These are phyloP conservation scores for Nemapogon koenigi DNA, from an alignment of 2,888 invertebrate species.

Conservation along the genomic window DNA sequence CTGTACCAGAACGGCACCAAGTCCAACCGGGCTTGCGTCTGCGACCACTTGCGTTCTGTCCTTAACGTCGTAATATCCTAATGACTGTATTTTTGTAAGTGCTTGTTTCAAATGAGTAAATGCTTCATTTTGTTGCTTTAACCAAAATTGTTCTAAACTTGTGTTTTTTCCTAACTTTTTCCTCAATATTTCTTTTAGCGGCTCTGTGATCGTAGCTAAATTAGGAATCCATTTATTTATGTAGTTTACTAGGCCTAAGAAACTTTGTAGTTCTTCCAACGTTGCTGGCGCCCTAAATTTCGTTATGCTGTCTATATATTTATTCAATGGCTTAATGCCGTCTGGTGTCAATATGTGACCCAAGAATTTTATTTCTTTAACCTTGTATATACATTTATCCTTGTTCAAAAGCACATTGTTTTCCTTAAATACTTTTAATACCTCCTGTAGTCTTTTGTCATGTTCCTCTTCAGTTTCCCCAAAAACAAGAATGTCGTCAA, in stretches of 20 bases:
- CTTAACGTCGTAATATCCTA: constrained; percentile 23
- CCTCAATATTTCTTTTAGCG: constrained; percentile 4
- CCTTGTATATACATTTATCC: constrained; percentile 24
- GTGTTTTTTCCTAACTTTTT: constrained; percentile 10
- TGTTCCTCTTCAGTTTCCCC: constrained; percentile 22
- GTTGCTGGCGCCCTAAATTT: constrained; percentile 20
- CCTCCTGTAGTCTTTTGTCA: constrained; percentile 20
- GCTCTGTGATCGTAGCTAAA: constrained; percentile 7
- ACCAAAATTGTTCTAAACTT: too few relatives aligned
- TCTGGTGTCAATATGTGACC: constrained; percentile 21
- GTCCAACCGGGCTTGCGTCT: constrained; percentile 27
- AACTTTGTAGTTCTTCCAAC: constrained; percentile 20
- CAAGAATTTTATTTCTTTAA: constrained; percentile 20
- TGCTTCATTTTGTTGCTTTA: too few relatives aligned
- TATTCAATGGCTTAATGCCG: constrained; percentile 21
- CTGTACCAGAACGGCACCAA: constrained; percentile 26
- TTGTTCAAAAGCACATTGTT: constrained; percentile 13
- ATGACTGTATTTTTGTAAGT: constrained; percentile 21
- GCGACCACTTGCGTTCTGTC: constrained; percentile 24
- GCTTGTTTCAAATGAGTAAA: too few relatives aligned
- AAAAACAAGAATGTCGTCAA: constrained; percentile 32
- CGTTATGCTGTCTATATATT: constrained; percentile 17
- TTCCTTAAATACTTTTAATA: constrained; percentile 14
- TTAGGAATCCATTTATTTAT: constrained; percentile 13
- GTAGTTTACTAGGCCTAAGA: constrained; percentile 25